A percentile compares a stretch with the other conserved stretches of the same genome.
Conservation (phyloP, 2,888 invertebrate species). For the Deilephila elpenor region DNA sequence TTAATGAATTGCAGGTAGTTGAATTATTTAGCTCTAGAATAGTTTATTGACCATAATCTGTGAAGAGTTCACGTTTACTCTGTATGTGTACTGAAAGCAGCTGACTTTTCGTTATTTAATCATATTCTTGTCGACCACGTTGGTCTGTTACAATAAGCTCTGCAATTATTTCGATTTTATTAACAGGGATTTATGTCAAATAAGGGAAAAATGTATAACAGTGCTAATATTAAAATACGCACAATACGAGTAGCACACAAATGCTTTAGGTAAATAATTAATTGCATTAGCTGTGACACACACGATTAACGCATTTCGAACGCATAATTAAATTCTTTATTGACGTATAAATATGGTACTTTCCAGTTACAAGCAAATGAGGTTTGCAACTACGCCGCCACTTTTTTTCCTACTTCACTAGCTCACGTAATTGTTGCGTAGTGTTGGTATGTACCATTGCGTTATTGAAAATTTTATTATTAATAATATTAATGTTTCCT, state of each 20-base stretch:
- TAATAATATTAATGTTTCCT: background rate
- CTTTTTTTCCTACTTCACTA: background rate
- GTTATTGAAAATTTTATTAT: background rate
- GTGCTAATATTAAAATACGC: background rate
- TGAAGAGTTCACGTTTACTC: no score
- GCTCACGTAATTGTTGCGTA: constrained; percentile 16
- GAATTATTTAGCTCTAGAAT: no score
- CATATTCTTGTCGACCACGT: no score
- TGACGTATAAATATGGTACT: constrained; percentile 12
- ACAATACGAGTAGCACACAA: background rate
- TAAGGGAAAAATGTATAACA: background rate
- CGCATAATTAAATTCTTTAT: background rate
- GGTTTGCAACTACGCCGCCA: constrained; percentile 5
- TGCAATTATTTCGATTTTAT: no score
- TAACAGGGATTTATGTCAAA: no score
- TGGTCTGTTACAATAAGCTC: no score
- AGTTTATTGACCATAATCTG: no score
- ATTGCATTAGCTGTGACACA: background rate
- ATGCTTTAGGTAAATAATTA: background rate
- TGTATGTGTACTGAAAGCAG: no score
- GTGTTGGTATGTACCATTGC: background rate
- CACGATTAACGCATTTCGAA: constrained; percentile 4
- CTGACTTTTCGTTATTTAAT: no score
- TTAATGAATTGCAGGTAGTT: no score
- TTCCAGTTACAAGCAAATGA: constrained; percentile 18